These are phyloP conservation scores for Eilema caniola DNA, from an alignment of 2,888 invertebrate species.

Conservation along the genomic window DNA sequence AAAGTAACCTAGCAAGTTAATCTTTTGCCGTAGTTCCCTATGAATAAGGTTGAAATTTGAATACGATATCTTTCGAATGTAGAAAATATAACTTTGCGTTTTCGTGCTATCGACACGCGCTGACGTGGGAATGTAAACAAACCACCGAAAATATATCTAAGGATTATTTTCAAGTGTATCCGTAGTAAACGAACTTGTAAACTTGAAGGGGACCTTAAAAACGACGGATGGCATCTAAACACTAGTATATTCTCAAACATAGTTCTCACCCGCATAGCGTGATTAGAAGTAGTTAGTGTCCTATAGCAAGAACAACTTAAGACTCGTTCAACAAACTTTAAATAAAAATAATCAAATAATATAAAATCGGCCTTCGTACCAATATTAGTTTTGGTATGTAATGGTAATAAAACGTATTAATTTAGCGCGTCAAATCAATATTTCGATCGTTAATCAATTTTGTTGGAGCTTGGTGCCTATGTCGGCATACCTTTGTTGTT, in stretches of 20 bases:
- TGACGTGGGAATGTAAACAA: constrained; percentile 84
- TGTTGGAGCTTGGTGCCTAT: background rate
- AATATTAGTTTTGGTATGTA: constrained; percentile 26
- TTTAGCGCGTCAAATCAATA: constrained; percentile 18
- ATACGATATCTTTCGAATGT: constrained; percentile 27
- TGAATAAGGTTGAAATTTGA: constrained; percentile 53
- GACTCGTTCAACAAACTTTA: constrained; percentile 38
- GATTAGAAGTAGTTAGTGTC: constrained; percentile 34
- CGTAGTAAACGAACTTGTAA: constrained; percentile 48
- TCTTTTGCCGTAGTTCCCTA: constrained; percentile 25
- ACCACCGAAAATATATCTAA: constrained; percentile 62
- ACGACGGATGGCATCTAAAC: background rate
- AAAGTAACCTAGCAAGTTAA: constrained; percentile 16
- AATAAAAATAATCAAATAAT: constrained; percentile 11
- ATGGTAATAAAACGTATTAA: constrained; percentile 20
- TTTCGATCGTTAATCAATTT: constrained; percentile 19
- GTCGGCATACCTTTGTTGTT: constrained; percentile 3
- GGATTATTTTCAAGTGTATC: constrained; percentile 61
- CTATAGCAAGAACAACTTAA: constrained; percentile 30
- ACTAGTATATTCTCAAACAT: constrained; percentile 3
- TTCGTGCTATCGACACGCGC: constrained; percentile 70
- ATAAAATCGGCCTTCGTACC: constrained; percentile 25
- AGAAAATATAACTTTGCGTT: constrained; percentile 51
- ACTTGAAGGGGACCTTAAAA: constrained; percentile 16
- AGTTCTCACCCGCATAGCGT: constrained; percentile 28